A percentile compares a stretch with the other conserved stretches of the same genome.
These are phyloP conservation scores for Lomographa bimaculata DNA, from an alignment of 2,888 invertebrate species.

Conservation along the genomic window DNA sequence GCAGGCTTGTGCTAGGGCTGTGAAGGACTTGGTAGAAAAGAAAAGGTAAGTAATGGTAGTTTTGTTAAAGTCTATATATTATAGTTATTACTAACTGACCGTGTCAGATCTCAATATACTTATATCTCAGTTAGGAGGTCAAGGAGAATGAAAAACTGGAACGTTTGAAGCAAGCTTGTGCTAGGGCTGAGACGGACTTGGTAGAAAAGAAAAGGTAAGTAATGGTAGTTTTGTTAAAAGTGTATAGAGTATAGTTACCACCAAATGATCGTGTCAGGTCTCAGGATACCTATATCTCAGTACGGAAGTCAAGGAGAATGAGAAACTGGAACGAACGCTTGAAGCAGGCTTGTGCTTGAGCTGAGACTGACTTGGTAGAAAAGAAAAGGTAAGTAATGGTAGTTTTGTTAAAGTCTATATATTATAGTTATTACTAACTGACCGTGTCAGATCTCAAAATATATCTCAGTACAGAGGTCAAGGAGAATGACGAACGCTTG, in stretches of 20 bases:
- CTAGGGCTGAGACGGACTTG: slow-evolving; percentile 78
- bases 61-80: too few species aligned
- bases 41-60: slow-evolving; percentile 63
- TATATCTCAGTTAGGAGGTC: slow-evolving; percentile 85
- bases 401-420: too few species aligned
- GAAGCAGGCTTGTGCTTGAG: slow-evolving; percentile 70
- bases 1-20: slow-evolving; percentile 69
- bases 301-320: slow-evolving; percentile 82
- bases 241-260: slow-evolving; percentile 83
- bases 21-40: slow-evolving; percentile 76
- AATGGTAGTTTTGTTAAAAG: too few species aligned
- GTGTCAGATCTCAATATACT: slow-evolving; percentile 93
- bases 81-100: slow-evolving; percentile 81
- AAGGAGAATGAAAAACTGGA: slow-evolving; percentile 86
- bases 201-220: slow-evolving; percentile 71
- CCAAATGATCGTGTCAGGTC: slow-evolving; percentile 88
- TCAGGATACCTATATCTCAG: slow-evolving; percentile 90
- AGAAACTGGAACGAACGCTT: too few species aligned
- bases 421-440: slow-evolving; percentile 76
- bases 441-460: slow-evolving; percentile 92
- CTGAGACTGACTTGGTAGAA: slow-evolving; percentile 73
- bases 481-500: slow-evolving; percentile 86
- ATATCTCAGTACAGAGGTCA: slow-evolving; percentile 85
- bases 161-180: slow-evolving; percentile 83
- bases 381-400: slow-evolving; percentile 71